These are phyloP conservation scores for Plodia interpunctella DNA, from an alignment of 1,140 invertebrate genomes.

Conservation along the genomic window DNA sequence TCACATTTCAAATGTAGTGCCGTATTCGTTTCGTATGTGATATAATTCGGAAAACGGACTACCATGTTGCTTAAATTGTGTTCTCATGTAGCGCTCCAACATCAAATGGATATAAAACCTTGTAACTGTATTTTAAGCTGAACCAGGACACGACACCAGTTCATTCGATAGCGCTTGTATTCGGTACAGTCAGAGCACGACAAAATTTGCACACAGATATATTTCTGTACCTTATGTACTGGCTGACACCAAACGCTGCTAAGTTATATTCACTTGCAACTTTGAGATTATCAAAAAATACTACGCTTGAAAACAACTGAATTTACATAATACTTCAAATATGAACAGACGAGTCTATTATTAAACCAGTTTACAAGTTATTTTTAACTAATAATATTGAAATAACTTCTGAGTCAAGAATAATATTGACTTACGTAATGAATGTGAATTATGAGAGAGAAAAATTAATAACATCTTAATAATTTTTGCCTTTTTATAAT, in stretches of 20 bases:
- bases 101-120: constrained; percentile 1
- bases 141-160: not conserved
- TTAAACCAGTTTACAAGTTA: not conserved
- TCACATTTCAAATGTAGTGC: not conserved
- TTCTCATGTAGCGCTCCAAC: not conserved
- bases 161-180: not conserved
- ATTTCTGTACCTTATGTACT: not conserved
- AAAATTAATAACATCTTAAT: too few relatives aligned
- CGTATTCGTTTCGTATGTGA: not conserved
- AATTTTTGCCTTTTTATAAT: too few relatives aligned
- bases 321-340: not conserved
- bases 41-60: not conserved
- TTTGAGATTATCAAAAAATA: not conserved
- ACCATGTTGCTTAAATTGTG: not conserved
- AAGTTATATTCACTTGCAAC: constrained; percentile 2
- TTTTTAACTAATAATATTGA: not conserved
- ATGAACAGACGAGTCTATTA: not conserved
- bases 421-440: not conserved
- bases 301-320: not conserved
- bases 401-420: not conserved
- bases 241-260: not conserved
- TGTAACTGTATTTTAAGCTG: constrained; percentile 4
- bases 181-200: not conserved
- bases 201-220: constrained; percentile 1
- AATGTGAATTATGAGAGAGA: too few relatives aligned